Percentiles rank a stretch among this genome's conserved stretches.
phyloP scores from a whole-genome alignment of 2,797 vertebrate species.

The Hypotaenidia philippensis region DNA sequence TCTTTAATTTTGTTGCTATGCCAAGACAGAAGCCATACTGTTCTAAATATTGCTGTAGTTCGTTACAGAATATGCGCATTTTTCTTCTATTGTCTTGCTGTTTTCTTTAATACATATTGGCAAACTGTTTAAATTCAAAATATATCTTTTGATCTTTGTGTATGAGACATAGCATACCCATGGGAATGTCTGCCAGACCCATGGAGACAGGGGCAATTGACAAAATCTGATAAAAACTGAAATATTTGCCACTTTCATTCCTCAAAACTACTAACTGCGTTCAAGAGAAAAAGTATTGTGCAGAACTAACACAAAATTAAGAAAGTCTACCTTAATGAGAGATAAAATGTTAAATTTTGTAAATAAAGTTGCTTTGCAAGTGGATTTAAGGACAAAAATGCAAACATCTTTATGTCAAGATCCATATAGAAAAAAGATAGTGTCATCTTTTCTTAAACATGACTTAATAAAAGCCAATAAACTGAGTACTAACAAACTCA shows the following conservation, averaged over 20 bases:
- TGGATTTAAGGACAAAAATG: not conserved
- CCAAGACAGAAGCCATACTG: not conserved
- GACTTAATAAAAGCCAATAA: not conserved
- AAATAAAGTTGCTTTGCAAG: not conserved
- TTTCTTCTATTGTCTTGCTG: not conserved
- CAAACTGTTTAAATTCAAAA: not conserved
- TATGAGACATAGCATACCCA: not conserved
- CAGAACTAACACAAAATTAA: not conserved
- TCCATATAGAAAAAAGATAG: not conserved
- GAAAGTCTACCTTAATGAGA: accelerated
- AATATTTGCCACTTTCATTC: not conserved
- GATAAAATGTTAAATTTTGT: not conserved
- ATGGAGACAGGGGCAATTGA: not conserved
- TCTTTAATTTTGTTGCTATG: not conserved
- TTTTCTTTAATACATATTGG: not conserved
- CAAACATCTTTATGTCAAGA: not conserved
- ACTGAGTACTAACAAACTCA: not conserved
- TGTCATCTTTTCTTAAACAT: not conserved
- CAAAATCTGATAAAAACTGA: not conserved
- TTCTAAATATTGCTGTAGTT: not conserved
- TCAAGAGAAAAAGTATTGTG: not conserved
- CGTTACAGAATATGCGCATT: not conserved
- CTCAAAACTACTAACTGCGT: not conserved
- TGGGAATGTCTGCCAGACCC: not conserved
- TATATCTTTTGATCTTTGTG: not conserved